These are phyloP conservation scores for Psammodynastes pulverulentus DNA, from an alignment of 2,113 vertebrate genomes.

Conservation along the genomic window DNA sequence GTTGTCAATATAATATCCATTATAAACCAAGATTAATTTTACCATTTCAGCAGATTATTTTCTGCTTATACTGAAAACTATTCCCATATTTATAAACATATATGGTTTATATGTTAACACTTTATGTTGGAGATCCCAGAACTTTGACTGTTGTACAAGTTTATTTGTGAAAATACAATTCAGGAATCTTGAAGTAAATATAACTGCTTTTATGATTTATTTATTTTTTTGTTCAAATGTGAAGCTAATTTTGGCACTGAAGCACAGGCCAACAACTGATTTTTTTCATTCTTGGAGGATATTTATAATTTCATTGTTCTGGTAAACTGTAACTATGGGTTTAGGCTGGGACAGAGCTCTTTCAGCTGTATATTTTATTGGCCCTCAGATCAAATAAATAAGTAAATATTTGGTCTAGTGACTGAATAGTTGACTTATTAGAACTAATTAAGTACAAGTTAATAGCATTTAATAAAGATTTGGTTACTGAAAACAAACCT, in stretches of 20 bases:
- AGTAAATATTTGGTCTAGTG: neutral
- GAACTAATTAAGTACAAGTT: neutral
- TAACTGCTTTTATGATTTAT: neutral
- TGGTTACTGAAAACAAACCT: neutral
- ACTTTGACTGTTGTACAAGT: neutral
- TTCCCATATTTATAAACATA: neutral
- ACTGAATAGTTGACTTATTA: neutral
- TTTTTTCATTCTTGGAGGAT: neutral
- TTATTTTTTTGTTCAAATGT: neutral
- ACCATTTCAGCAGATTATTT: neutral
- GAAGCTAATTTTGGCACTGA: neutral
- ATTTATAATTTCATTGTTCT: neutral
- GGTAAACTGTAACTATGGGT: neutral
- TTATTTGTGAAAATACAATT: neutral
- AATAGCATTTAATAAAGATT: neutral
- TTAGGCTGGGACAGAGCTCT: neutral
- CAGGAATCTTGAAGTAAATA: neutral
- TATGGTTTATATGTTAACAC: neutral
- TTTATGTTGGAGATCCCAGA: neutral
- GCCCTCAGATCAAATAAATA: neutral
- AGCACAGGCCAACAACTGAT: neutral
- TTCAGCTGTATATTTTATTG: neutral
- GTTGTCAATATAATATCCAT: neutral
- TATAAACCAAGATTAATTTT: neutral
- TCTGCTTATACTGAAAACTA: neutral